Evolutionary conservation across 2,113 vertebrate genomes (phyloP).

Genomic region (Physeter macrocephalus): DNA sequence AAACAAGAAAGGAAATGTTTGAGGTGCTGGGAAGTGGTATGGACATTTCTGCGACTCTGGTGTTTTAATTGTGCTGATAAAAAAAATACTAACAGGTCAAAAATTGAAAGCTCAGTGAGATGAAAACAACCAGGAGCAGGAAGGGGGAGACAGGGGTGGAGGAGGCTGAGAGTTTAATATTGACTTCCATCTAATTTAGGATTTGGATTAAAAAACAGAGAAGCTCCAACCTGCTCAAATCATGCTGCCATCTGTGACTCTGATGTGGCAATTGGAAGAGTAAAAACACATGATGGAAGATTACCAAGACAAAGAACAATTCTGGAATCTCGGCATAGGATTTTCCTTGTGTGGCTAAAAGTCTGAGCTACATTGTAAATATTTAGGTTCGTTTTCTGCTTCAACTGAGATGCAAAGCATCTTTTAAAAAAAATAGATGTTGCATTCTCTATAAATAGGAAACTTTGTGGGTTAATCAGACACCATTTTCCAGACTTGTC

Average conservation of each 20-base stretch:
- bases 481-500: background rate
- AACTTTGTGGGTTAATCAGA: background rate
- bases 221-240: constrained; percentile 29
- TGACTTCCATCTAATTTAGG: constrained; percentile 19
- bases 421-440: background rate
- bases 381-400: background rate
- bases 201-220: constrained; percentile 49
- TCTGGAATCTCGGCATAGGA: background rate
- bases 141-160: background rate
- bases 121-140: background rate
- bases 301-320: constrained; percentile 45
- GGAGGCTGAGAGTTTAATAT: background rate
- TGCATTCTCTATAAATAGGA: background rate
- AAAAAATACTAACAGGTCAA: background rate
- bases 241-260: constrained; percentile 47
- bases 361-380: constrained; percentile 22
- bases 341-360: constrained; percentile 38
- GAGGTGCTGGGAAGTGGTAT: background rate
- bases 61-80: background rate
- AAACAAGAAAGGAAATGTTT: background rate
- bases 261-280: constrained; percentile 37
- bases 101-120: background rate
- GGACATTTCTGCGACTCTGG: background rate
- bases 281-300: constrained; percentile 44
- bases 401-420: background rate